Conservation (phyloP, 2,888 invertebrate genomes). For the Zele albiditarsus region DNA sequence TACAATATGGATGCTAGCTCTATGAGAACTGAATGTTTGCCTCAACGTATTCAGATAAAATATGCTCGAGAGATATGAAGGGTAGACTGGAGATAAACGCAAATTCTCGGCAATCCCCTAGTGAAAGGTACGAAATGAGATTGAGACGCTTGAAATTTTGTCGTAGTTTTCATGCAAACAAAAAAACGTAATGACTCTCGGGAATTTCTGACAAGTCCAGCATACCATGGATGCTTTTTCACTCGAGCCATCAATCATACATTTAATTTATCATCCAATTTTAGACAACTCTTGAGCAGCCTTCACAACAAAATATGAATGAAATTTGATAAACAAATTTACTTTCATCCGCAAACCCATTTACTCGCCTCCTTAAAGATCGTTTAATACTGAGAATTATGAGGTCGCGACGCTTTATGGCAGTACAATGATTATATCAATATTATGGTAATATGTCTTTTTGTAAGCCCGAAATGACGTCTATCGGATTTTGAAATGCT, state of each 20-base stretch:
- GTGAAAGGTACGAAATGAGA: neutral
- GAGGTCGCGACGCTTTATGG: constrained; percentile 31
- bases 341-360: neutral
- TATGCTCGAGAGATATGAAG: no score
- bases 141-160: neutral
- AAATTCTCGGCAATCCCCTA: neutral
- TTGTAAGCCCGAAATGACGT: neutral
- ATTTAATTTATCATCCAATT: no score
- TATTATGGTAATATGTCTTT: neutral
- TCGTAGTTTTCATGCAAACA: neutral
- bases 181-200: neutral
- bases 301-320: neutral
- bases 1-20: neutral
- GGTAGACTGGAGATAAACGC: neutral
- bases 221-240: no score
- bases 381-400: constrained; percentile 32
- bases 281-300: neutral
- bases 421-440: neutral
- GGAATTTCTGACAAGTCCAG: neutral
- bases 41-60: no score
- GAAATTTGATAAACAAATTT: neutral
- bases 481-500: neutral
- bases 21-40: neutral
- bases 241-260: no score
- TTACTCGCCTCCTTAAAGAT: neutral